Evolutionary conservation across 2,888 invertebrate genomes (phyloP), one percentile per base, ranked within the genome.

Genomic region (Nomada ferruginata): DNA sequence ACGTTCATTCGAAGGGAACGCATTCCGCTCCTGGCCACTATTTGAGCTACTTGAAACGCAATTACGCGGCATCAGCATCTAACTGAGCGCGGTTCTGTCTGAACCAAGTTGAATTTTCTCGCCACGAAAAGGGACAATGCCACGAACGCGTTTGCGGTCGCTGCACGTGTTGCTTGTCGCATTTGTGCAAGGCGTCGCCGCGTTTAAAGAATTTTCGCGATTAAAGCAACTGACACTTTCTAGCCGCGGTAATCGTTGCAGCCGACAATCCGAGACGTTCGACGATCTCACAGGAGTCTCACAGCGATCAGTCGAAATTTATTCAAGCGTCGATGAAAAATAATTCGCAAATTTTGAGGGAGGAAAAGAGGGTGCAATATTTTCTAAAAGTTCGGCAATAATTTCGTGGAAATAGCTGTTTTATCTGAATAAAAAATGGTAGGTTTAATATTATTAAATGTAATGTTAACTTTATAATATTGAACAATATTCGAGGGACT

Each of bases 31-130:
- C 4, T 26, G 26, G 66, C 15, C 50, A n/a, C 26, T 42, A 61
- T 76, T 68, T 76, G 26, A 63, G 55, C 61, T 61, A 42, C 50
- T 76, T 76, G 44, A 68, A 26, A 23, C 13, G 53, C 42, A 44
- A 68, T 76, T 57, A 63, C 50, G 50, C 55, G 26, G 29, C 50
- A 55, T 78, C 23, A 20, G 50, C 68, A 76, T 78, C 61, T 76
- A 76, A 78, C 76, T 76, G 63, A 29, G 55, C 59, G 15, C 55
- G 53, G 26, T 50, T 71, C 70, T 50, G 60, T 60, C n/a, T 53
- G 18, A 53, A n/a, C 26, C 36, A 18, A 23, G 50, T 47, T 26
- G 55, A 26, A 50, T 57, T 55, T 57, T 61, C 18, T 1, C 15
- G 13, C 26, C n/a, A 15, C 20, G 20, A 15, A 29, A 57, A 50